Base-by-base conservation (phyloP, 1,140 invertebrate species). In the Nebria ingens region DNA sequence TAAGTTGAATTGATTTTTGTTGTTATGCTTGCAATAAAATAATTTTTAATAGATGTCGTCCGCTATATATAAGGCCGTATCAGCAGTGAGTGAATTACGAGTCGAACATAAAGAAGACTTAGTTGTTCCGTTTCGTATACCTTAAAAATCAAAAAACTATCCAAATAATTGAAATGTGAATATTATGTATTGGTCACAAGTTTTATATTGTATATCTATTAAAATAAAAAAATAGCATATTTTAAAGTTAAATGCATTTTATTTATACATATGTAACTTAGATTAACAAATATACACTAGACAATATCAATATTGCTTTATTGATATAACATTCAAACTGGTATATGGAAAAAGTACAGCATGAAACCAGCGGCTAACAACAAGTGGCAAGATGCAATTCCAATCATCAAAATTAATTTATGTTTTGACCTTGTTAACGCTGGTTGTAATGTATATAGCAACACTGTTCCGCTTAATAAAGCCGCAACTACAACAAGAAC, bases 331-430 rank as follows among this genome's bases (percentile, higher is more conserved):
- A n/a, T 9, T 9, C 25, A 29, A 2, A 58, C 54, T 29, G 76
- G 71, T 2, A 67, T 68, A 58, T 83, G 76, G 61, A 84, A 86
- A 62, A 85, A 85, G 56, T 78, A 87, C 20, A 92, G 71, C 84
- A 91, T 87, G 69, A 95, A 94, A 21, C 91, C 89, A 56, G 83
- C 77, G 21, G 90, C 89, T 9, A 96, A 68, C 2, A 91, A 65
- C 29, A 91, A 78, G 68, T 96, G 91, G 58, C 90, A 81, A 15
- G 78, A 72, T 21, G 91, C 64, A 34, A 92, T 82, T 21, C 80
- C 75, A 20, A 81, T 76, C 20, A 80, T 76, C 15, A 91, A 74
- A 17, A 87, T 76, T 13, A 86, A 63, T 59, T 74, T 87, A 71
- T 80, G 83, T 65, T 73, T 80, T 2, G 83, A 82, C 53, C 77